These are phyloP conservation scores for Scaptodrosophila lebanonensis DNA, from an alignment of 1,140 invertebrate species.

Conservation along the genomic window DNA sequence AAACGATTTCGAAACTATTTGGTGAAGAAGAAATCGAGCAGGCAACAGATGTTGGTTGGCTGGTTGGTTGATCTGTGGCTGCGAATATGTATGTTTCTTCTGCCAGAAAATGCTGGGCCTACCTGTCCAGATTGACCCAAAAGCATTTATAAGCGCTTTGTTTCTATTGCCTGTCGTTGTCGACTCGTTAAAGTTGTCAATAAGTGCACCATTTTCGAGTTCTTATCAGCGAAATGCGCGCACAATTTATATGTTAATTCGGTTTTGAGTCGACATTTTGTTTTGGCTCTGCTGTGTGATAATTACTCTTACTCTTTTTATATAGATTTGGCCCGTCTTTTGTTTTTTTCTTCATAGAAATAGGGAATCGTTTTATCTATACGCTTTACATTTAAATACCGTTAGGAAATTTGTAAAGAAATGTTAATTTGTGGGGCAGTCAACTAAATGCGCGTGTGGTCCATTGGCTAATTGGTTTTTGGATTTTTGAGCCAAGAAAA, in stretches of 20 bases:
- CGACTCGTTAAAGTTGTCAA: constrained; percentile 72
- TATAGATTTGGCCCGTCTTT: constrained; percentile 30
- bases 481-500: constrained; percentile 33
- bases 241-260: constrained; percentile 67
- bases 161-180: constrained; percentile 25
- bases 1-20: too few species aligned
- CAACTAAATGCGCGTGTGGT: constrained; percentile 44
- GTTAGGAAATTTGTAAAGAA: constrained; percentile 67
- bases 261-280: constrained; percentile 40
- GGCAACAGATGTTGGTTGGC: too few species aligned
- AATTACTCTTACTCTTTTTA: constrained; percentile 60
- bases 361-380: constrained; percentile 50
- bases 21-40: too few species aligned
- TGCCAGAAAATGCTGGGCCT: constrained; percentile 22
- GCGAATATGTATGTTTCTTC: constrained; percentile 1
- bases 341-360: not conserved
- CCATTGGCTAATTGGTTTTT: constrained; percentile 66
- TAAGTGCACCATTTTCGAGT: constrained; percentile 72
- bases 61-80: constrained; percentile 29
- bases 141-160: constrained; percentile 49
- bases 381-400: constrained; percentile 64
- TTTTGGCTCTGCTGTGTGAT: constrained; percentile 66
- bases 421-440: constrained; percentile 59
- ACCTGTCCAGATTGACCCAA: constrained; percentile 39
- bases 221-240: constrained; percentile 43